A percentile compares a stretch with the other conserved stretches of the same genome.
Evolutionary conservation across 2,797 vertebrate species (phyloP).

Genomic region (Glyptemys insculpta): DNA sequence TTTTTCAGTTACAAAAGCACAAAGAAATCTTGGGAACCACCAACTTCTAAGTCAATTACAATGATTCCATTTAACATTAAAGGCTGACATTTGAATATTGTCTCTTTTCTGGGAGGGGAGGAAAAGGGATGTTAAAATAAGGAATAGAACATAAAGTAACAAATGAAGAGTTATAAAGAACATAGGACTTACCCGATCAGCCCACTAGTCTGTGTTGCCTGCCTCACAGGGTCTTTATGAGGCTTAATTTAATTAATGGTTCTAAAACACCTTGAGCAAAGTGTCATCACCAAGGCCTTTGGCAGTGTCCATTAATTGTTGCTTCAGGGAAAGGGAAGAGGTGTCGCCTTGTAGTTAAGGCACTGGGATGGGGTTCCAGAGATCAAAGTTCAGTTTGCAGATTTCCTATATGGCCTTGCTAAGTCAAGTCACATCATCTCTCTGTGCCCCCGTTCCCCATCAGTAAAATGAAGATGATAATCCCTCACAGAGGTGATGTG

Average conservation of each 20-base stretch:
- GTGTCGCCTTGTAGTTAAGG: neutral
- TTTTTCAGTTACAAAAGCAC: neutral
- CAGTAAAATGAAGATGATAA: neutral
- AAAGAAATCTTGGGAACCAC: neutral
- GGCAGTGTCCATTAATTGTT: neutral
- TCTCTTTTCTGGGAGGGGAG: neutral
- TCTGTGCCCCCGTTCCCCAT: neutral
- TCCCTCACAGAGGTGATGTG: neutral
- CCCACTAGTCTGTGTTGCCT: neutral
- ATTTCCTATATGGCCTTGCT: neutral
- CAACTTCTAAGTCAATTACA: neutral
- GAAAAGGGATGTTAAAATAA: neutral
- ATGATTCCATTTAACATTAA: neutral
- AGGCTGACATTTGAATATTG: neutral
- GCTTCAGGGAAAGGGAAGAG: neutral
- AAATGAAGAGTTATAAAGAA: neutral
- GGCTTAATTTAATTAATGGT: neutral
- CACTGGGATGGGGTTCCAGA: neutral
- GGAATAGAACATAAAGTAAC: neutral
- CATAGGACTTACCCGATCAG: neutral
- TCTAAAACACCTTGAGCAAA: neutral
- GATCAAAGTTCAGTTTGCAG: neutral
- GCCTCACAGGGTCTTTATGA: neutral
- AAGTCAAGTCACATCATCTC: neutral
- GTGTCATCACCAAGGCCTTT: neutral